phyloP scores from a whole-genome alignment of 1,140 invertebrate genomes.

The Drosophila ironensis region DNA sequence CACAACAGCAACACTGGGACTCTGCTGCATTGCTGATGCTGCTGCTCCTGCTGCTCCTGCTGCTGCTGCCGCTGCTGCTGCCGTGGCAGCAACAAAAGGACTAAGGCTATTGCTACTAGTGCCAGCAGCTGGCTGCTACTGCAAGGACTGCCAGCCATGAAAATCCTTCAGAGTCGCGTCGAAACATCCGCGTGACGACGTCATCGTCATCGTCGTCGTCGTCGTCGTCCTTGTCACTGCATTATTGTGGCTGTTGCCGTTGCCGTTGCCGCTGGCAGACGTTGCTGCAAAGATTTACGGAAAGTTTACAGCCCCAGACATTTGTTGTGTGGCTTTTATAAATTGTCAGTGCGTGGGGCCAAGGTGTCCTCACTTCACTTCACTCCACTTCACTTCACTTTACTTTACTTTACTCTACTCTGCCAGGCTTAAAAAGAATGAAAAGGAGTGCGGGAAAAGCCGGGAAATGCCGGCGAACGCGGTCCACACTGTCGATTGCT shows the following conservation, averaged over 20 bases:
- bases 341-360: slow-evolving; percentile 75
- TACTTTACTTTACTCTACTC: no score
- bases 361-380: slow-evolving; percentile 51
- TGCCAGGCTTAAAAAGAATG: no score
- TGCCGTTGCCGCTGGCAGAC: slow-evolving; percentile 49
- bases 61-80: no score
- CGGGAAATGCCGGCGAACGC: no score
- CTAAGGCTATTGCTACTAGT: background rate
- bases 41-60: no score
- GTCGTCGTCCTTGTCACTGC: background rate
- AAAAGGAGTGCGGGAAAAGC: no score
- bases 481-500: slow-evolving; percentile 57
- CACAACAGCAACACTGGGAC: slow-evolving; percentile 19
- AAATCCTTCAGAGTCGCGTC: slow-evolving; percentile 66
- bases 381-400: no score
- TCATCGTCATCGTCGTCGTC: slow-evolving; percentile 28
- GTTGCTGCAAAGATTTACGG: slow-evolving; percentile 70
- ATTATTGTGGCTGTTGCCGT: slow-evolving; percentile 20
- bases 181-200: slow-evolving; percentile 42
- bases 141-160: slow-evolving; percentile 50
- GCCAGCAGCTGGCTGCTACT: slow-evolving; percentile 19
- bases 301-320: slow-evolving; percentile 76
- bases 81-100: background rate
- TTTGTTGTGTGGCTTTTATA: slow-evolving; percentile 78
- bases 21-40: background rate